A percentile compares a stretch with the other conserved stretches of the same genome.
Evolutionary conservation across 2,797 vertebrate species (phyloP).

Genomic region (Hydrophis major): DNA sequence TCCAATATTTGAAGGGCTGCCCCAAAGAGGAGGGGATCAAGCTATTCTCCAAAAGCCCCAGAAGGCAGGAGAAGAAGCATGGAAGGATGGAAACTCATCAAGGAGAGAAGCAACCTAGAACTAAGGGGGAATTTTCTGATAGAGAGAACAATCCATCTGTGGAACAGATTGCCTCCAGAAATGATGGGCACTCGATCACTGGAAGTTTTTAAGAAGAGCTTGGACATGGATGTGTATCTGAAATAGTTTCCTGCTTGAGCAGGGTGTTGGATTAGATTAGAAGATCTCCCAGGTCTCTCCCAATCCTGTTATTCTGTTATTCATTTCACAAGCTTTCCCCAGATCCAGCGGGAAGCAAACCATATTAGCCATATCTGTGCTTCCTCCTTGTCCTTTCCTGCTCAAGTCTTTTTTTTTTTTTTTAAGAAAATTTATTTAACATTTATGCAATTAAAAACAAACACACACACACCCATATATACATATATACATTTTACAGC

Average conservation of each 20-base stretch:
- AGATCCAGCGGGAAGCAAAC: neutral
- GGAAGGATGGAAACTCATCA: fast-evolving
- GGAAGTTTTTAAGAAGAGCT: neutral
- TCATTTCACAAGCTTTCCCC: neutral
- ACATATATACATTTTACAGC: too few relatives aligned
- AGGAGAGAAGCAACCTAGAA: neutral
- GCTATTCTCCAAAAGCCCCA: neutral
- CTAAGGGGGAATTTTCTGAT: neutral
- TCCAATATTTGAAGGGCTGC: neutral
- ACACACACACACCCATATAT: too few relatives aligned
- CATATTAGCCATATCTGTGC: neutral
- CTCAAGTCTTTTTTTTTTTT: neutral
- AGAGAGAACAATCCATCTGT: neutral
- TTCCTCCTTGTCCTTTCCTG: neutral
- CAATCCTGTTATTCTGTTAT: neutral
- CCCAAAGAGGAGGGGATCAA: neutral
- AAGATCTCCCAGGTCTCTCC: neutral
- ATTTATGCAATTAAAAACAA: too few relatives aligned
- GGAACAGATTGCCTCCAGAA: neutral
- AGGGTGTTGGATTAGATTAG: neutral
- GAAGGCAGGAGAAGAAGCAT: neutral
- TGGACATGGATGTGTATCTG: neutral
- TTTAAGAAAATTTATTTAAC: too few relatives aligned
- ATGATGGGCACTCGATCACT: fast-evolving
- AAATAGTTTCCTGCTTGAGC: neutral